A percentile compares a stretch with the other conserved stretches of the same genome.
Conservation (phyloP, 2,113 vertebrate genomes). For the Eurystomus gularis region DNA sequence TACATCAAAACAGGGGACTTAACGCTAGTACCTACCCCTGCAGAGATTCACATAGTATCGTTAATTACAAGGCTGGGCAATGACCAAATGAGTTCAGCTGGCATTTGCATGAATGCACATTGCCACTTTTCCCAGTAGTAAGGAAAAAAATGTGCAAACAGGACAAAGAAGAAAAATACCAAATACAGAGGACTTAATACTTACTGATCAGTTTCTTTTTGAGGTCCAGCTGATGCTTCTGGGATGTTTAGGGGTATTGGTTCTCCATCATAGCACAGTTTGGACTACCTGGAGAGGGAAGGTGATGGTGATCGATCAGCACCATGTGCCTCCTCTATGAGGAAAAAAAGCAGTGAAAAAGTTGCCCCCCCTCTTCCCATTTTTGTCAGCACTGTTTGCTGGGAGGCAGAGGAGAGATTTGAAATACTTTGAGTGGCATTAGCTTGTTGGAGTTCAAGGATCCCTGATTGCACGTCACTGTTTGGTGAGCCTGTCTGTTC, state of each 20-base stretch:
- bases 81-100: not conserved
- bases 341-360: not conserved
- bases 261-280: not conserved
- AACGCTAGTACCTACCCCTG: not conserved
- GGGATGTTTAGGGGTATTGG: not conserved
- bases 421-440: not conserved
- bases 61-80: not conserved
- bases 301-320: not conserved
- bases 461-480: fast-evolving
- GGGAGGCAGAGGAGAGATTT: not conserved
- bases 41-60: not conserved
- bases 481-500: not conserved
- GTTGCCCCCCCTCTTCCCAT: no score
- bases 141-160: not conserved
- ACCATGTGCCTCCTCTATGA: not conserved
- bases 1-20: not conserved
- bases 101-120: not conserved
- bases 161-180: not conserved
- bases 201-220: not conserved
- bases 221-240: not conserved
- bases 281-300: not conserved
- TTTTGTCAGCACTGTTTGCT: not conserved
- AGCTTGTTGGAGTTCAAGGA: not conserved
- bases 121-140: fast-evolving
- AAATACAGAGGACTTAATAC: not conserved